Base-by-base conservation (phyloP, 1,140 invertebrate species). In the Cataglyphis hispanica region DNA sequence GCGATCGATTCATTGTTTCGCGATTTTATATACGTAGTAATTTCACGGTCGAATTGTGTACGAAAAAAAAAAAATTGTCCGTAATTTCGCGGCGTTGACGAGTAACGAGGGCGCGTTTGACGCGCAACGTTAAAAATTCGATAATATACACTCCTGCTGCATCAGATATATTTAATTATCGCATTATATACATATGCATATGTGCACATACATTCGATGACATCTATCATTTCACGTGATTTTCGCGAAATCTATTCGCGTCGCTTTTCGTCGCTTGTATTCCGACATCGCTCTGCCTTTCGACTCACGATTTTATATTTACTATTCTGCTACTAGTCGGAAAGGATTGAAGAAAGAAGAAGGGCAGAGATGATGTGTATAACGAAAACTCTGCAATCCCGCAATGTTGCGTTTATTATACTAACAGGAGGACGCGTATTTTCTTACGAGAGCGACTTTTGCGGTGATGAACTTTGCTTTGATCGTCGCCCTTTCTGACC, bases 191-290 rank as follows among this genome's bases (percentile, higher is more conserved):
- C 1, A 19, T 50, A 50, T 16, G 3, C 46, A 50, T 5, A 10
- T 53, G 78, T 43, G n/a, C 76, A 37, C 11, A 50, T 19, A 19
- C 46, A 19, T 19, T 22, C 56, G 67, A 69, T 46, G 67, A 83
- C 64, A 43, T 74, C 1, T 72, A 81, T 34, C 58, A 70, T 81
- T 72, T 81, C 43, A 56, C 11, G 53, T 43, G 78, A 81, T 81
- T 81, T 72, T 60, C 19, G 27, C 37, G 27, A 83, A 83, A 83
- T 81, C 25, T 34, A 37, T 43, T 8, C 40, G 66, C 19, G 53
- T n/a, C 16, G 37, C 31, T 22, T n/a, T 70, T 11, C 22, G 37
- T 40, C 13, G 40, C 3, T 53, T 22, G 27, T 60, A 46, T 74
- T 61, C 13, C 67, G 8, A 83, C 37, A 72, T 60, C 25, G 13